A percentile compares a stretch with the other conserved stretches of the same genome.
Evolutionary conservation across 2,797 vertebrate genomes (phyloP).

Genomic region (Enteromius treurensis): DNA sequence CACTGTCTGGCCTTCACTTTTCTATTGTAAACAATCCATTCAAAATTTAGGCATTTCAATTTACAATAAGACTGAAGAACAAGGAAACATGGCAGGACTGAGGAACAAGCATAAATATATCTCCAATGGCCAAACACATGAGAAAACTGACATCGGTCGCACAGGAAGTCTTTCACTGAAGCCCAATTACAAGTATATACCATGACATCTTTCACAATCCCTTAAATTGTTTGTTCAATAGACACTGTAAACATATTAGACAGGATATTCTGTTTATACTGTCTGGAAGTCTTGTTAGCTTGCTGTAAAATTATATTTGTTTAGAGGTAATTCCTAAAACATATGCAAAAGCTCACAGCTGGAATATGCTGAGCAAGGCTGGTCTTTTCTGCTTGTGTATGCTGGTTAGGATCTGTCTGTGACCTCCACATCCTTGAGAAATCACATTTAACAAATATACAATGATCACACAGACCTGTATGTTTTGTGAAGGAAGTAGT

Average conservation of each 20-base stretch:
- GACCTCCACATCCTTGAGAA: slow-evolving; percentile 32
- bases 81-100: background rate
- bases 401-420: slow-evolving; percentile 7
- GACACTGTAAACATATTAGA: background rate
- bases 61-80: background rate
- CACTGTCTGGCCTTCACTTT: background rate
- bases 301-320: background rate
- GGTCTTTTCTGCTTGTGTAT: background rate
- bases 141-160: background rate
- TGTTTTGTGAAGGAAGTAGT: slow-evolving; percentile 14
- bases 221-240: background rate
- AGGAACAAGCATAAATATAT: background rate
- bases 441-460: background rate
- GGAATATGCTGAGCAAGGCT: slow-evolving; percentile 41
- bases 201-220: background rate
- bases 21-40: background rate
- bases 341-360: slow-evolving; percentile 31
- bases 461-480: background rate
- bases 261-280: background rate
- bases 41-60: background rate
- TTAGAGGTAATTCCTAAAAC: slow-evolving; percentile 45
- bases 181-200: background rate
- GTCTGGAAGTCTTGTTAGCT: background rate
- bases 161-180: background rate
- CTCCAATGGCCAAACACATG: background rate